Base-by-base conservation (phyloP, 1,140 invertebrate genomes). In the Zelostemma sp. region DNA sequence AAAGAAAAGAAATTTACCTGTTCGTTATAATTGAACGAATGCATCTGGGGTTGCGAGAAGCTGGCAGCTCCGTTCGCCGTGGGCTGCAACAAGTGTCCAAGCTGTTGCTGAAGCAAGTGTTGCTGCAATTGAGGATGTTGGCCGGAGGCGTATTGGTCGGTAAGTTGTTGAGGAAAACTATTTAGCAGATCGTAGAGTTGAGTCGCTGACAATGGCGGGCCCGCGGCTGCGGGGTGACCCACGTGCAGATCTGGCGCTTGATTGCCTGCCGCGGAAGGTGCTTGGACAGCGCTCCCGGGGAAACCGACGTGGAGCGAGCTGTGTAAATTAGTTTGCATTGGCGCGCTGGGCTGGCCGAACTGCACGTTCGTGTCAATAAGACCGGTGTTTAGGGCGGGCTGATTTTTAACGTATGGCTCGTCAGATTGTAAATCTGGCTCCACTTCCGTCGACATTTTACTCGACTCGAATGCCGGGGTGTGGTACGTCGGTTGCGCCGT, bases 131-230 rank as follows among this genome's bases (percentile, higher is more conserved):
- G 84, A 0, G 82, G 80, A 43, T 86, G 84, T 45, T 85, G 81
- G 0, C 80, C 78, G 17, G 62, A 47, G 3, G 56, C 46, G 72
- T 84, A 88, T 19, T 85, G 84, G 0, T 85, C 78, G 1, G 80
- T 76, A 5, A 87, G 68, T 64, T 88, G 87, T 17, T 87, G 79
- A 0, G 87, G 85, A 47, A 85, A 83, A 12, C 82, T 85, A 57
- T 87, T 86, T 5, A 89, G 65, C 1, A 89, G 72, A 18, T 86
- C 83, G 64, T 88, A 88, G 1, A 90, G 70, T 60, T 91, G 88
- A 15, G 86, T 84, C 1, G 87, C 81, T 12, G 87, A 86, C 11
- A 90, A 62, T 1, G 85, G 74, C 15, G 81, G 74, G 0, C 68
- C 76, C 21, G 78, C 71, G 0, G 63, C 68, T 58, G 68, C 75